These are phyloP conservation scores for Myotis lucifugus DNA, from an alignment of 2,113 vertebrate genomes.

Conservation along the genomic window DNA sequence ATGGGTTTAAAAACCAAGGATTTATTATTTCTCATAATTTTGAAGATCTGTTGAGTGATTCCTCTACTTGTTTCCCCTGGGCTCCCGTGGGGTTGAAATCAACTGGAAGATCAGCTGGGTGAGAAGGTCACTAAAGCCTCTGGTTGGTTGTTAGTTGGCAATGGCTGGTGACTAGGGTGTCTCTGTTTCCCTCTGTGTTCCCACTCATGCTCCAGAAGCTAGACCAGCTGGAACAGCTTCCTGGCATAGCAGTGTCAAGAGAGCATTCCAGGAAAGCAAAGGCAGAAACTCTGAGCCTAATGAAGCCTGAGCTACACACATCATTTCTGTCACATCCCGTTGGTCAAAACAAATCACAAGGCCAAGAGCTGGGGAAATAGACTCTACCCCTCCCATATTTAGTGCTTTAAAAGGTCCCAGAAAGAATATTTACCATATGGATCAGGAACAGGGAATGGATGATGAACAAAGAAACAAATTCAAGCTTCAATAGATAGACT, in stretches of 20 bases:
- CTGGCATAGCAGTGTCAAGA: not conserved
- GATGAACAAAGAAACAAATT: not conserved
- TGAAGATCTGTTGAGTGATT: not conserved
- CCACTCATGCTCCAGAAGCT: not conserved
- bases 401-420: not conserved
- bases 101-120: not conserved
- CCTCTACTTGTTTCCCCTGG: not conserved
- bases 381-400: not conserved
- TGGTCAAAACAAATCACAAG: not conserved
- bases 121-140: not conserved
- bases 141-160: too few relatives aligned
- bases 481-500: not conserved
- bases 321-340: not conserved
- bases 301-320: not conserved
- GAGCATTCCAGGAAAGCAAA: not conserved
- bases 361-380: rapidly evolving
- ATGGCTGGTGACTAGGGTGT: not conserved
- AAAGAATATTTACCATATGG: not conserved
- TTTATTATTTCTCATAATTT: not conserved
- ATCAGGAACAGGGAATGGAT: not conserved
- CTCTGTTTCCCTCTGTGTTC: not conserved
- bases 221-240: not conserved
- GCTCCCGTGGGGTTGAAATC: rapidly evolving
- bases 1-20: not conserved
- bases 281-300: not conserved